Base-by-base conservation (phyloP, 2,888 invertebrate genomes). In the Agonopterix alstromeriana region DNA sequence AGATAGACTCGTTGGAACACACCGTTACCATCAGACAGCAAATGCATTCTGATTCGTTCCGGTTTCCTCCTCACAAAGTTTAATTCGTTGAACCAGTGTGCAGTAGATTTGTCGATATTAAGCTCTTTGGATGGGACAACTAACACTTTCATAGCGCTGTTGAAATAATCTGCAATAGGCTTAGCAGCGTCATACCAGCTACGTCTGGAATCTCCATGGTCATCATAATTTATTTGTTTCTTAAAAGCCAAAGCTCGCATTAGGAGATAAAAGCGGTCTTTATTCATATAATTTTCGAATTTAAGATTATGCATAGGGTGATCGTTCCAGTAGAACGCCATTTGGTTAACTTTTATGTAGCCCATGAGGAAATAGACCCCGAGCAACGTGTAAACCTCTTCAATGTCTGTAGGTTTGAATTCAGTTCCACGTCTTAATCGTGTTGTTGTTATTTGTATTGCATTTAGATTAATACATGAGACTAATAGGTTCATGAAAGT, bases 101-200 rank as follows among this genome's bases (percentile, higher is more conserved):
- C 46, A 8, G 46, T 46, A 8, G 11, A 46, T 12, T 46, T 46
- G 35, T 46, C 46, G 9, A 46, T 42, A 14, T 42, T 46, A 11
- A 46, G 42, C 8, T 46, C 36, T 42, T 46, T 46, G 8, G 10
- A 8, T 10, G 46, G 35, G 8, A 36, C 36, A 8, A 36, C 35
- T 8, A 46, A 17, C 2, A 42, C 1, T 9, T 46, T 46, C 46
- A 46, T 46, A 10, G 8, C 10, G 12, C 8, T 11, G 42, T 46
- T 46, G 35, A 46, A 46, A 10, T 12, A 12, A 9, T 46, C 42
- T 2, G 42, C 42, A 11, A 46, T n/a, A 3, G 46, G 46, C 12
- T 35, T 46, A 10, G 46, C 46, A 9, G 42, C 46, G 17, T 42
- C 41, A 12, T 46, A 46, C 46, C 46, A 46, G 38, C 41, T 46